Conservation (phyloP, 1,140 invertebrate species). For the Plutomurus gul region DNA sequence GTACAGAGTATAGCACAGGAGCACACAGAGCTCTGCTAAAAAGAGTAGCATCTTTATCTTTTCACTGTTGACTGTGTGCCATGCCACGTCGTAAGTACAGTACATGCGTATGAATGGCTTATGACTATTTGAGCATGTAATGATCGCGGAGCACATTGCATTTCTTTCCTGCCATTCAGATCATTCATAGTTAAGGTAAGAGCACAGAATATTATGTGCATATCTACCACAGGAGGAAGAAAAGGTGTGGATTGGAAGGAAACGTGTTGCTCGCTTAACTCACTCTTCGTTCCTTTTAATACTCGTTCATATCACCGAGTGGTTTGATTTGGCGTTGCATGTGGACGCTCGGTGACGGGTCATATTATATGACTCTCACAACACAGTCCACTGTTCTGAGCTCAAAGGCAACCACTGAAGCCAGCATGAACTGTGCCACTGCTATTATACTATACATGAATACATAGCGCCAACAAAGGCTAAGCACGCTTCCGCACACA, state of each 20-base stretch:
- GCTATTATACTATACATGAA: too few species aligned
- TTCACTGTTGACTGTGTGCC: background rate
- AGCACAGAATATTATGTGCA: background rate
- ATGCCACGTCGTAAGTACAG: background rate
- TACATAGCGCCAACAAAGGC: too few species aligned
- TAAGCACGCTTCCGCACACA: too few species aligned
- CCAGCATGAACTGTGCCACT: too few species aligned
- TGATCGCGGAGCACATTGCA: too few species aligned
- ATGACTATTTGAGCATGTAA: background rate
- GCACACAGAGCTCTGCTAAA: too few species aligned
- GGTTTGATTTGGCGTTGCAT: constrained; percentile 31
- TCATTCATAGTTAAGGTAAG: background rate
- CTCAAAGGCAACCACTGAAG: background rate
- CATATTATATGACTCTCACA: constrained; percentile 22
- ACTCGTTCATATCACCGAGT: background rate
- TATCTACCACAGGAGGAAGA: background rate
- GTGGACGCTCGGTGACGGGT: constrained; percentile 16
- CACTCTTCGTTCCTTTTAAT: background rate
- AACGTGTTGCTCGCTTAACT: constrained; percentile 16
- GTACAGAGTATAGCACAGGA: too few species aligned
- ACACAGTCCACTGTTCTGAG: too few species aligned
- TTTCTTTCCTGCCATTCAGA: background rate
- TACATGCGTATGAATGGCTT: background rate
- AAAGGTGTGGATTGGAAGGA: constrained; percentile 23
- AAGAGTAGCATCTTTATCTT: background rate